These are phyloP conservation scores for Rachycentron canadum DNA, from an alignment of 2,797 vertebrate species.

Conservation along the genomic window DNA sequence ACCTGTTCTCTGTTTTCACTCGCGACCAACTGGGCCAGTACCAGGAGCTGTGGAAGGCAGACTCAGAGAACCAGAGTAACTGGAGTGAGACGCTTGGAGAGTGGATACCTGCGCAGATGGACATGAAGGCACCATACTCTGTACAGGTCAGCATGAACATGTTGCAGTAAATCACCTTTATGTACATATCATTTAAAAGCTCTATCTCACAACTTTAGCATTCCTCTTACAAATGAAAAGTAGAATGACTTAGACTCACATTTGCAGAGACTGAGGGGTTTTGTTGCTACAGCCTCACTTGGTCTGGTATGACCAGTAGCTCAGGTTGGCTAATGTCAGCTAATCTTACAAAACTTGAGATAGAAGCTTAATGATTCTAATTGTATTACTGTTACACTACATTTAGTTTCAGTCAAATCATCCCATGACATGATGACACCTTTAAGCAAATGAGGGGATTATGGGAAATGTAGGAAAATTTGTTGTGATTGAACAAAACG, in stretches of 20 bases:
- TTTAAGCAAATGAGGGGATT: background rate
- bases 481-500: background rate
- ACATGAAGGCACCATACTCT: slow-evolving; percentile 88
- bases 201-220: background rate
- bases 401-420: background rate
- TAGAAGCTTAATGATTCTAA: background rate
- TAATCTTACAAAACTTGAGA: too few species aligned
- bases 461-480: background rate
- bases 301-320: too few species aligned
- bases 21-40: slow-evolving; percentile 91
- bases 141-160: slow-evolving; percentile 74
- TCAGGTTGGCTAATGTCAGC: too few species aligned
- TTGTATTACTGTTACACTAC: background rate
- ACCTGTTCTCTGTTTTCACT: slow-evolving; percentile 90
- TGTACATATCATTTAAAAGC: background rate
- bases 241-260: background rate
- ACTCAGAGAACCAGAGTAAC: slow-evolving; percentile 59
- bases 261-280: too few species aligned
- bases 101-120: slow-evolving; percentile 91
- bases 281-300: too few species aligned
- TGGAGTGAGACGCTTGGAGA: slow-evolving; percentile 61
- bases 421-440: background rate
- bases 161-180: background rate
- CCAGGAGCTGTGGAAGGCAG: slow-evolving; percentile 93
- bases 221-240: background rate